Evolutionary conservation across 1,140 invertebrate species (phyloP).

Genomic region (Lepidurus apus): DNA sequence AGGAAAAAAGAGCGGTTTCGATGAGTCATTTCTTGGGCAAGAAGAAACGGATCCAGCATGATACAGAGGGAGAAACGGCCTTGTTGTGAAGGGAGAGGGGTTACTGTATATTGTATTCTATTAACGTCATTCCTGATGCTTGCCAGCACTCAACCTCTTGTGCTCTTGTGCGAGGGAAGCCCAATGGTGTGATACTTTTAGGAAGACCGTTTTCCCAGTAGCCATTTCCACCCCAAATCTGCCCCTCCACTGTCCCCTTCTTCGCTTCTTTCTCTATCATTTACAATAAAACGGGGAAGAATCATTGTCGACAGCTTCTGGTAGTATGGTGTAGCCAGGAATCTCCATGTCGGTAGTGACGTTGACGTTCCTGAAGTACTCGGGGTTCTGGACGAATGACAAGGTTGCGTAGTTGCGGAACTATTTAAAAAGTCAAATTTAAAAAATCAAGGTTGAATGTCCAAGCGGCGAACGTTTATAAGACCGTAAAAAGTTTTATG

Average conservation of each 20-base stretch:
- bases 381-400: neutral
- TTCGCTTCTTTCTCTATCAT: no score
- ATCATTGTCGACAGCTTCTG: no score
- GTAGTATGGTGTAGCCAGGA: no score
- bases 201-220: neutral
- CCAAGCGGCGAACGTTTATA: no score
- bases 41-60: neutral
- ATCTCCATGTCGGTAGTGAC: no score
- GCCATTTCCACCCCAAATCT: no score
- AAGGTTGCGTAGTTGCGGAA: neutral
- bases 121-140: conserved; percentile 8
- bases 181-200: neutral
- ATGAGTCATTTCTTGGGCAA: neutral
- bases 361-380: neutral
- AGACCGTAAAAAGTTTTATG: no score
- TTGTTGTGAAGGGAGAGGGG: neutral
- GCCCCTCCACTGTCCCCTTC: no score
- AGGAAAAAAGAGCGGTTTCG: neutral
- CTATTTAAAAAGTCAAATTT: no score
- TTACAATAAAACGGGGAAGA: no score
- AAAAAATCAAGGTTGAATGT: no score
- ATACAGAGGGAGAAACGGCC: neutral
- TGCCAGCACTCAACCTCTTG: neutral
- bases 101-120: conserved; percentile 8
- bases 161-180: no score